A percentile compares a stretch with the other conserved stretches of the same genome.
Conservation (phyloP, 2,888 invertebrate species). For the Metalampra italica region DNA sequence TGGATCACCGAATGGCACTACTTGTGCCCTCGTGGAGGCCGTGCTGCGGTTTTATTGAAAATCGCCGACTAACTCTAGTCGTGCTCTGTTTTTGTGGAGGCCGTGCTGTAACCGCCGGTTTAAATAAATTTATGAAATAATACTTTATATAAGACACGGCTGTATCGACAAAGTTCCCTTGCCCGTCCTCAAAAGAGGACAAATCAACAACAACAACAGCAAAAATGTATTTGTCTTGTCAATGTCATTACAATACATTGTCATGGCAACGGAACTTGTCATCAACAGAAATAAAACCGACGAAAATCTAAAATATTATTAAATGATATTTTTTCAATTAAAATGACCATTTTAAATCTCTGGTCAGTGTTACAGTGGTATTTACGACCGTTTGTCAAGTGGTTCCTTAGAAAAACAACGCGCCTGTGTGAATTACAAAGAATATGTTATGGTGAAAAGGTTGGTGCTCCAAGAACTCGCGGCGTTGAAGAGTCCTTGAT, state of each 20-base stretch:
- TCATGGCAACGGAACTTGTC: neutral
- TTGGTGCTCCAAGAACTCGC: constrained; percentile 84
- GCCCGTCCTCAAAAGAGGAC: too few relatives aligned
- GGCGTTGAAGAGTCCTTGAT: constrained; percentile 87
- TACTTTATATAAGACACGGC: too few relatives aligned
- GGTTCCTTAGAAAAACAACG: constrained; percentile 92
- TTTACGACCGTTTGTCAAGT: constrained; percentile 91
- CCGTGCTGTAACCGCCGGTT: too few relatives aligned
- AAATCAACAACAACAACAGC: too few relatives aligned
- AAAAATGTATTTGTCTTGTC: too few relatives aligned
- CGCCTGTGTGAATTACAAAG: constrained; percentile 94
- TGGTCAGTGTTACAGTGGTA: constrained; percentile 79
- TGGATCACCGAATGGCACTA: too few relatives aligned
- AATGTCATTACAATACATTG: neutral
- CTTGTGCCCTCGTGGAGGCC: too few relatives aligned
- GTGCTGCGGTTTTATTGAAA: too few relatives aligned
- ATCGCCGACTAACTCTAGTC: too few relatives aligned
- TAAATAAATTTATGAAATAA: too few relatives aligned
- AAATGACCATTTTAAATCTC: constrained; percentile 60
- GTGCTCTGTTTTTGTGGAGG: too few relatives aligned
- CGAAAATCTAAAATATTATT: neutral
- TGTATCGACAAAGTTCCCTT: too few relatives aligned
- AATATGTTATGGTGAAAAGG: constrained; percentile 90
- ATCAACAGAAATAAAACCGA: neutral
- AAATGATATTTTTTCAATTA: constrained; percentile 2